phyloP scores from a whole-genome alignment of 2,797 vertebrate genomes.

The Jordanella pulchra region DNA sequence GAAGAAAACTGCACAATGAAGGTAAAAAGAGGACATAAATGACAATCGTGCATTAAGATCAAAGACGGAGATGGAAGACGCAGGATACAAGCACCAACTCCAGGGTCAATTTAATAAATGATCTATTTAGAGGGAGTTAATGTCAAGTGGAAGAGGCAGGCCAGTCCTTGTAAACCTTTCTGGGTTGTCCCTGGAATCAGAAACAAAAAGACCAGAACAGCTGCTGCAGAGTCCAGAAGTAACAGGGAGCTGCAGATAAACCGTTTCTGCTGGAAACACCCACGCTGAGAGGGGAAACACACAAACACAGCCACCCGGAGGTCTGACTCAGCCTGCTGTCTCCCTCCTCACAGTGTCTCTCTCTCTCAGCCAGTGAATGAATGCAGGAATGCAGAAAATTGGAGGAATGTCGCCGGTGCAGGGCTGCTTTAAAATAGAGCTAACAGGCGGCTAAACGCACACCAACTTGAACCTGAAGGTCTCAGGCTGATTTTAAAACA shows the following conservation, averaged over 20 bases:
- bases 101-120: no score
- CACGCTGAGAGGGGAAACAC: constrained; percentile 23
- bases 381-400: constrained; percentile 70
- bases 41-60: no score
- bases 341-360: neutral
- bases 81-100: no score
- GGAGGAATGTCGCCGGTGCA: constrained; percentile 64
- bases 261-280: constrained; percentile 24
- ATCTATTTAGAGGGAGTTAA: neutral
- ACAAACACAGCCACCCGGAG: constrained; percentile 25
- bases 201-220: neutral
- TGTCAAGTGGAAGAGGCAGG: neutral
- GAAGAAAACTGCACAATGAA: no score
- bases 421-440: constrained; percentile 57
- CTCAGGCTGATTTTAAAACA: neutral
- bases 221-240: constrained; percentile 6
- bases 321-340: constrained; percentile 36
- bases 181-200: constrained; percentile 15
- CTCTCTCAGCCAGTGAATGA: constrained; percentile 51
- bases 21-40: no score
- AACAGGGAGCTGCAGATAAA: constrained; percentile 22
- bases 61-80: no score
- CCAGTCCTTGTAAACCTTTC: constrained; percentile 3
- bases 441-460: constrained; percentile 34
- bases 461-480: constrained; percentile 7